A percentile compares a stretch with the other conserved stretches of the same genome.
These are phyloP conservation scores for Parotocinclus haroldoi DNA, from an alignment of 2,797 vertebrate species.

Conservation along the genomic window DNA sequence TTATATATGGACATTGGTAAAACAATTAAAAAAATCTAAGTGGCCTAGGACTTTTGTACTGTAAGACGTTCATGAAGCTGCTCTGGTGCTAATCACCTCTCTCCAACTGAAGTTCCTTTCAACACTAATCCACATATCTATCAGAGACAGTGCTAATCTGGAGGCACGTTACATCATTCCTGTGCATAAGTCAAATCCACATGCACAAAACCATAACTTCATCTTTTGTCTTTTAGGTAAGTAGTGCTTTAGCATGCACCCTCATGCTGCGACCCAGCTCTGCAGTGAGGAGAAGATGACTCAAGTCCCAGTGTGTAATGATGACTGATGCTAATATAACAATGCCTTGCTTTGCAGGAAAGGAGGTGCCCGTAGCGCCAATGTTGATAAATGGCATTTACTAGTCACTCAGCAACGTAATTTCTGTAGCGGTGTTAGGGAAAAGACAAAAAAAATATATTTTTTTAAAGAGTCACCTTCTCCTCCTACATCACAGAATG, in stretches of 20 bases:
- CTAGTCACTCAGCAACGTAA: slow-evolving; percentile 32
- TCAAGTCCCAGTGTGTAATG: slow-evolving; percentile 26
- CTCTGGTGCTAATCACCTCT: slow-evolving; percentile 4
- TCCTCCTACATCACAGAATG: slow-evolving; percentile 9
- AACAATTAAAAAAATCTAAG: too few relatives aligned
- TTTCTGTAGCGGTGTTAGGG: slow-evolving; percentile 19
- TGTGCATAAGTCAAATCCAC: background rate
- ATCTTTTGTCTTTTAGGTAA: background rate
- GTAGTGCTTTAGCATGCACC: slow-evolving; percentile 36
- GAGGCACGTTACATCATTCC: background rate
- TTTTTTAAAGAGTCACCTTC: slow-evolving; percentile 13
- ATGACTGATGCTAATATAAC: slow-evolving; percentile 45
- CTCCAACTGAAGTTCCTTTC: background rate
- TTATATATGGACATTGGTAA: too few relatives aligned
- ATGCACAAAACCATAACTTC: background rate
- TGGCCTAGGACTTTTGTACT: background rate
- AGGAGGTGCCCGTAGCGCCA: slow-evolving; percentile 21
- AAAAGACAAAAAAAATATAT: background rate
- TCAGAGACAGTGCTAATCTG: background rate
- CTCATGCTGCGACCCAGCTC: slow-evolving; percentile 19
- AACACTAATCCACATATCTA: background rate
- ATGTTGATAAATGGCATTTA: slow-evolving; percentile 43
- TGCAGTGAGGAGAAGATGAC: slow-evolving; percentile 36
- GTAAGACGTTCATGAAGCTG: background rate
- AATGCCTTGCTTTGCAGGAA: slow-evolving; percentile 21